These are phyloP conservation scores for Ectobius pallidus DNA, from an alignment of 2,888 invertebrate genomes.

Conservation along the genomic window DNA sequence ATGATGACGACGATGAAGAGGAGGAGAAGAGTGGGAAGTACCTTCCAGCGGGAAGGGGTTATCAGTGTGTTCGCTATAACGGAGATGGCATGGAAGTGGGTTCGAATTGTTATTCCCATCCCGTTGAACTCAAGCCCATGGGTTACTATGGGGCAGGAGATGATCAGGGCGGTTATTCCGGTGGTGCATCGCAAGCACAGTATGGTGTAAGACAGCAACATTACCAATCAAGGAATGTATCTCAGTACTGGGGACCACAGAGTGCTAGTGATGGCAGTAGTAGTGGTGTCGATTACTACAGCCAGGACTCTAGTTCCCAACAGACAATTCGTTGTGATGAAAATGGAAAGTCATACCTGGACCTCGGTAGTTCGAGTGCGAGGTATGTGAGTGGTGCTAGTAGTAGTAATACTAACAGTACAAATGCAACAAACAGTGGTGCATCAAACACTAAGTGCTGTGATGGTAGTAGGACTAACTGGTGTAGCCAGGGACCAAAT, in stretches of 20 bases:
- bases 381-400: constrained; percentile 43
- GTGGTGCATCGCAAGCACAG: constrained; percentile 31
- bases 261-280: constrained; percentile 47
- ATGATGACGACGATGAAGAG: constrained; percentile 62
- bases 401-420: constrained; percentile 17
- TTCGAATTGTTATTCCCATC: constrained; percentile 35
- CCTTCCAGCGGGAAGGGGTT: constrained; percentile 56
- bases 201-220: constrained; percentile 39
- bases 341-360: constrained; percentile 89
- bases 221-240: constrained; percentile 54
- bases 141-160: constrained; percentile 38
- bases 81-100: constrained; percentile 33
- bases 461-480: constrained; percentile 73
- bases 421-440: background rate
- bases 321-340: constrained; percentile 87
- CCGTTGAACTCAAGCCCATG: constrained; percentile 36
- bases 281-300: constrained; percentile 51
- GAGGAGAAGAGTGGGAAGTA: constrained; percentile 53
- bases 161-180: constrained; percentile 35
- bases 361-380: constrained; percentile 70
- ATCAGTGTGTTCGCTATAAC: constrained; percentile 46
- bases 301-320: constrained; percentile 57
- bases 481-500: constrained; percentile 73
- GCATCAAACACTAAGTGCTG: constrained; percentile 63
- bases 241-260: constrained; percentile 48